phyloP scores from a whole-genome alignment of 2,888 invertebrate genomes.

The Gandaritis pyraliata region DNA sequence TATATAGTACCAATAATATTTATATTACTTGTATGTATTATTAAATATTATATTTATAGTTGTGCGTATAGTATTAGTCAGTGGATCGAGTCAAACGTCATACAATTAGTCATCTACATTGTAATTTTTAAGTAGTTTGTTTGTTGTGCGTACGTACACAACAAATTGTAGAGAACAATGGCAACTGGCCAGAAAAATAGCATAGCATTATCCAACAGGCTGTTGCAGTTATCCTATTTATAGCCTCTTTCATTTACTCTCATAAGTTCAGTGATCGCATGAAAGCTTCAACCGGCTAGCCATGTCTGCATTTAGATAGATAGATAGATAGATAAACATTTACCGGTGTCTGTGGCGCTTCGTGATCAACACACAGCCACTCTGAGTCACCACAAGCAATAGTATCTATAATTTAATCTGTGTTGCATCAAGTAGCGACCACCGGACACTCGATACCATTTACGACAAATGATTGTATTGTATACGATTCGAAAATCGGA shows the following conservation, averaged over 20 bases:
- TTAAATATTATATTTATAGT: too few relatives aligned
- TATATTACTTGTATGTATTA: too few relatives aligned
- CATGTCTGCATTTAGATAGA: constrained; percentile 51
- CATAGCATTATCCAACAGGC: neutral
- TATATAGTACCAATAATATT: too few relatives aligned
- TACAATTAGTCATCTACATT: neutral
- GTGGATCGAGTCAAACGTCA: too few relatives aligned
- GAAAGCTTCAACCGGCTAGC: constrained; percentile 25
- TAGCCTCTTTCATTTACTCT: neutral
- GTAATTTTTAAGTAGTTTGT: neutral
- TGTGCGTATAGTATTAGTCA: too few relatives aligned
- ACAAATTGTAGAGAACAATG: constrained; percentile 4
- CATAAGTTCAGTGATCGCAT: constrained; percentile 15
- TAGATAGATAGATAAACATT: too few relatives aligned
- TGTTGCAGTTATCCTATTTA: neutral
- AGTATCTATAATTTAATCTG: neutral
- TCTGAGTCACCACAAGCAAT: constrained; percentile 54
- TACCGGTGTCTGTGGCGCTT: constrained; percentile 49
- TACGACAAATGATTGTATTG: constrained; percentile 50
- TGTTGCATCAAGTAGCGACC: constrained; percentile 42
- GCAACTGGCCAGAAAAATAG: constrained; percentile 2
- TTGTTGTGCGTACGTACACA: neutral
- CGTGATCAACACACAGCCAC: constrained; percentile 59
- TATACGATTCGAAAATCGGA: constrained; percentile 39
- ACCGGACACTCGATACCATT: constrained; percentile 46